Evolutionary conservation across 1,140 invertebrate genomes (phyloP).

Genomic region (roundworm (Caenorhabditis elegans)): WBcel235 BX284605.5:11506501-11507000

Average conservation of each 20-base stretch:
- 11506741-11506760: no score
- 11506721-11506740: no score
- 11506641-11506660: conserved; percentile 18
- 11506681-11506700: no score
- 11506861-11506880: conserved; percentile 21
- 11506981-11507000: conserved; percentile 30
- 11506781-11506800: no score
- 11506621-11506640: neutral
- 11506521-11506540: neutral
- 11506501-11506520: neutral
- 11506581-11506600: neutral
- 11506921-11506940: conserved; percentile 6
- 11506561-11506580: neutral
- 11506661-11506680: no score
- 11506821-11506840: neutral
- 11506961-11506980: neutral
- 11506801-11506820: no score
- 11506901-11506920: conserved; percentile 26
- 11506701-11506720: no score
- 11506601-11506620: neutral
- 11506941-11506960: conserved; percentile 13
- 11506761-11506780: no score
- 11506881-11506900: conserved; percentile 43
- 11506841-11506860: no score
- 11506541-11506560: neutral